These are phyloP conservation scores for Menura novaehollandiae DNA, from an alignment of 2,113 vertebrate genomes.

Conservation along the genomic window DNA sequence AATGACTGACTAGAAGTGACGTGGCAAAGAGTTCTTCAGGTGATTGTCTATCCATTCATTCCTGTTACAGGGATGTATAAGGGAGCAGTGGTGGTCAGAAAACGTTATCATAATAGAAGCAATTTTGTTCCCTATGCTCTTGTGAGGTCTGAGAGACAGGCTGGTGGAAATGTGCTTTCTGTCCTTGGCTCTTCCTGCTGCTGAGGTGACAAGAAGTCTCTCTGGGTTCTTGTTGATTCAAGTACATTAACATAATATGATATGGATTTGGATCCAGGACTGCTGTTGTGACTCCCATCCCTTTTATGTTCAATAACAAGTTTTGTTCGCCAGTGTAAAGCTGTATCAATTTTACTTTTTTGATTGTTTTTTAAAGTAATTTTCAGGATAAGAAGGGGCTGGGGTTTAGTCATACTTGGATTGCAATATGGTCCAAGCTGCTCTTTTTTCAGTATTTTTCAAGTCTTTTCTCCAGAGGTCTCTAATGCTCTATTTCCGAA, in stretches of 20 bases:
- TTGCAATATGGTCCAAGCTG: not conserved
- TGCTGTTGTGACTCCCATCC: not conserved
- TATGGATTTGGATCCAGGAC: not conserved
- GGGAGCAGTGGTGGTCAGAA: not conserved
- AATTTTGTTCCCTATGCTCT: not conserved
- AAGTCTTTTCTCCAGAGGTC: not conserved
- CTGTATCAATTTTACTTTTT: not conserved
- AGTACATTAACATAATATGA: fast-evolving
- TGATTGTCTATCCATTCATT: fast-evolving
- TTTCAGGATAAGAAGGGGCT: not conserved
- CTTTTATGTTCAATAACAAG: not conserved
- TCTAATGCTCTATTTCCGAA: not conserved
- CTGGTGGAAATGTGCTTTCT: not conserved
- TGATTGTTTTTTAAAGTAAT: not conserved
- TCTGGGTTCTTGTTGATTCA: not conserved
- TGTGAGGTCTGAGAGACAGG: not conserved
- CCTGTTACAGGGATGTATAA: fast-evolving
- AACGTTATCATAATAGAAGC: fast-evolving
- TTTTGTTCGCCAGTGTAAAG: not conserved
- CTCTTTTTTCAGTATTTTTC: not conserved
- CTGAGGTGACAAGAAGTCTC: not conserved
- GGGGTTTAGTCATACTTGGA: not conserved
- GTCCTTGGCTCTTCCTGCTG: not conserved
- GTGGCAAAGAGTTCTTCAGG: not conserved
- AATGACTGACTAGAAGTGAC: not conserved